phyloP scores from a whole-genome alignment of 2,888 invertebrate species.

The Volucella inflata region DNA sequence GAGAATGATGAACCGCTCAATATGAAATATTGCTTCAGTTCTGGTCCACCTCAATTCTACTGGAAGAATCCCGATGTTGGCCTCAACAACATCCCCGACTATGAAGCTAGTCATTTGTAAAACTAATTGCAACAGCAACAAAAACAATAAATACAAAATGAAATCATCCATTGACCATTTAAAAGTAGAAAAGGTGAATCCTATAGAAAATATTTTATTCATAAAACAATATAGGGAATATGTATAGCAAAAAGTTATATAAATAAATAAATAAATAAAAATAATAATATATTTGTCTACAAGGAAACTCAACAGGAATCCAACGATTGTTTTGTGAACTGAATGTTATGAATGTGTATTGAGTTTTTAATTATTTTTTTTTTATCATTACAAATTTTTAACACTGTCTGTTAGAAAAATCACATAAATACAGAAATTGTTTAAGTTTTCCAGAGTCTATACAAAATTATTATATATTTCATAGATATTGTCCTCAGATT shows the following conservation, averaged over 20 bases:
- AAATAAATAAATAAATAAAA: neutral
- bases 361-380: slow-evolving; percentile 10
- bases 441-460: slow-evolving; percentile 67
- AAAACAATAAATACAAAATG: neutral
- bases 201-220: slow-evolving; percentile 48
- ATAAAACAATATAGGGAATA: slow-evolving; percentile 56
- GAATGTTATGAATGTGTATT: slow-evolving; percentile 53
- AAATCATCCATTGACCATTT: slow-evolving; percentile 57
- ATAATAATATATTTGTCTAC: slow-evolving; percentile 35
- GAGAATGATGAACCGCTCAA: slow-evolving; percentile 89
- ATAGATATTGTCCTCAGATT: neutral
- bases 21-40: slow-evolving; percentile 92
- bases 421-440: slow-evolving; percentile 38
- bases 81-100: slow-evolving; percentile 90
- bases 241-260: slow-evolving; percentile 28
- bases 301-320: slow-evolving; percentile 32
- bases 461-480: slow-evolving; percentile 7
- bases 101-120: slow-evolving; percentile 86
- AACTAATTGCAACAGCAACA: slow-evolving; percentile 27
- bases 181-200: slow-evolving; percentile 20
- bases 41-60: slow-evolving; percentile 93
- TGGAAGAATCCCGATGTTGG: slow-evolving; percentile 88
- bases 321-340: slow-evolving; percentile 57
- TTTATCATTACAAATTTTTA: slow-evolving; percentile 8
- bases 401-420: neutral